Conservation (phyloP, 2,888 invertebrate genomes). For the Andrena marginata region DNA sequence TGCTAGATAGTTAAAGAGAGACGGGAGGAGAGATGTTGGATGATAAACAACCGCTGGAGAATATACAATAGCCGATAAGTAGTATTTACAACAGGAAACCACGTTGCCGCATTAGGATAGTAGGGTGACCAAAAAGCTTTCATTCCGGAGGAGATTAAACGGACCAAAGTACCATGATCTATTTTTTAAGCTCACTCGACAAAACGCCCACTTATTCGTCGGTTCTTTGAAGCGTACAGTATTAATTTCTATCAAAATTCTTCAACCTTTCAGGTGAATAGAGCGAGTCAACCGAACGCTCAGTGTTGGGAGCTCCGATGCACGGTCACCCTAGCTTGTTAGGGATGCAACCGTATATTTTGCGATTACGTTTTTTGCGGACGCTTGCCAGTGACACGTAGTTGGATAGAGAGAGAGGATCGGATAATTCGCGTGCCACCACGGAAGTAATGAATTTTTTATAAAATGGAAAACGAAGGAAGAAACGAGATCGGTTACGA, state of each 20-base stretch:
- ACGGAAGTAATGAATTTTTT: conserved; percentile 72
- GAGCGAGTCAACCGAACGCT: neutral
- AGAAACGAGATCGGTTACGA: conserved; percentile 19
- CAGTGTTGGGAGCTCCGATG: conserved; percentile 22
- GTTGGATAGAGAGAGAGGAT: conserved; percentile 42
- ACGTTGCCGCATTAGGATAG: conserved; percentile 58
- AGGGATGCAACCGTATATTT: conserved; percentile 76
- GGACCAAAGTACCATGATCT: conserved; percentile 21
- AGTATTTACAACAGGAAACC: conserved; percentile 45
- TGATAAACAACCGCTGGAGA: conserved; percentile 10
- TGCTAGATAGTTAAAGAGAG: conserved; percentile 49
- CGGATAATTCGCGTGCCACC: conserved; percentile 35
- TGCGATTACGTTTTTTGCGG: conserved; percentile 75
- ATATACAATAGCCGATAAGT: conserved; percentile 43
- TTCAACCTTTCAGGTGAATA: neutral
- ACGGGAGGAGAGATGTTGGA: conserved; percentile 16
- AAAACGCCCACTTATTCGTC: neutral
- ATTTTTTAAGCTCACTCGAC: neutral
- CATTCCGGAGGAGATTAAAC: conserved; percentile 4
- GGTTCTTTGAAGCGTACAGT: neutral
- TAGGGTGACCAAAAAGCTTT: conserved; percentile 51
- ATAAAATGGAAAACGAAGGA: conserved; percentile 39
- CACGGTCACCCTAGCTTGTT: conserved; percentile 60
- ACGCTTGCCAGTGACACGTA: conserved; percentile 59
- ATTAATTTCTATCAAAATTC: neutral